These are phyloP conservation scores for Blastobasis lacticolella DNA, from an alignment of 2,888 invertebrate genomes.

Conservation along the genomic window DNA sequence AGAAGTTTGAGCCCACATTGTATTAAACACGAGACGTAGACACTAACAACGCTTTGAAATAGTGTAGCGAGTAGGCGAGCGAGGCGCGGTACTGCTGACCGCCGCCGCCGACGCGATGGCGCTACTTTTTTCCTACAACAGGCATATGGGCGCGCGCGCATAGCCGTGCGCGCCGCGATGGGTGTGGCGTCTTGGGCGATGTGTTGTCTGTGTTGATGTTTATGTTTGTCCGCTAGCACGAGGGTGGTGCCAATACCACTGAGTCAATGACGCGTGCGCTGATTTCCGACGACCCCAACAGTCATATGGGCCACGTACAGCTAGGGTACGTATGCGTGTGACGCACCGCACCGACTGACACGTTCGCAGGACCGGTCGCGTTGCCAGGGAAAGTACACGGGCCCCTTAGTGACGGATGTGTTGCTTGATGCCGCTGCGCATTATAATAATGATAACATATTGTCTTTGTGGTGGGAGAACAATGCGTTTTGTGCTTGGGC, in stretches of 20 bases:
- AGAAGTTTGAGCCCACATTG: conserved; percentile 32
- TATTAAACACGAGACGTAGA: conserved; percentile 47
- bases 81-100: conserved; percentile 9
- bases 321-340: conserved; percentile 89
- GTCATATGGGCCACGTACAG: conserved; percentile 93
- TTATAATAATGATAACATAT: no score
- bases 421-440: no score
- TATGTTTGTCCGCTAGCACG: conserved; percentile 86
- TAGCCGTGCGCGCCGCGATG: conserved; percentile 19
- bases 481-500: no score
- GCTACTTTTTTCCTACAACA: conserved; percentile 74
- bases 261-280: conserved; percentile 97
- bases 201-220: conserved; percentile 55
- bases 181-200: conserved; percentile 26
- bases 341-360: conserved; percentile 52
- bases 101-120: conserved; percentile 46
- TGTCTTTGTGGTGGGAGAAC: no score
- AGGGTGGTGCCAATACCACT: conserved; percentile 93
- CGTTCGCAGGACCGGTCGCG: not conserved
- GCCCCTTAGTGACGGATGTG: no score
- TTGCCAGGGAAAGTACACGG: no score
- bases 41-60: conserved; percentile 53
- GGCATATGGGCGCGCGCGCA: conserved; percentile 28
- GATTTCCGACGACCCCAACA: conserved; percentile 94
- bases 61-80: conserved; percentile 32